Conservation (phyloP, 2,113 vertebrate genomes). For the Hirundichthys speculiger region DNA sequence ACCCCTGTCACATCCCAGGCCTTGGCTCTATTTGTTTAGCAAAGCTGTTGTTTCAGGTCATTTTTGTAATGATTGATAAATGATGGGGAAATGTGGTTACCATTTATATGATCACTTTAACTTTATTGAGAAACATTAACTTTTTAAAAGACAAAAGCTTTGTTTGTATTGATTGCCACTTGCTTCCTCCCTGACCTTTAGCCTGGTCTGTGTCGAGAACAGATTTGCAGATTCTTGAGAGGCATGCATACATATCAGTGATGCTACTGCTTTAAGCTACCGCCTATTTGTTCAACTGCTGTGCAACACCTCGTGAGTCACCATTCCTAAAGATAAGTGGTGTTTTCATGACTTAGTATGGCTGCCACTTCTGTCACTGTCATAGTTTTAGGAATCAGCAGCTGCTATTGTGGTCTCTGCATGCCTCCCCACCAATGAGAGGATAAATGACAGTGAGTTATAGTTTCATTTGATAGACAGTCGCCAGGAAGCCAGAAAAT, state of each 20-base stretch:
- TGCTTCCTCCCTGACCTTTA: background rate
- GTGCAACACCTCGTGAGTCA: conserved; percentile 58
- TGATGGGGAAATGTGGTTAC: too few relatives aligned
- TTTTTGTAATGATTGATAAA: too few relatives aligned
- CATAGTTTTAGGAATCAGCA: conserved; percentile 12
- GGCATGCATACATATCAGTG: conserved; percentile 9
- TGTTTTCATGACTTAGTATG: conserved; percentile 43
- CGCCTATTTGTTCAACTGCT: conserved; percentile 55
- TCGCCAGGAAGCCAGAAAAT: too few relatives aligned
- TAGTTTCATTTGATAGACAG: conserved; percentile 1
- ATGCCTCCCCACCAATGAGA: background rate
- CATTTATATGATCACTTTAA: too few relatives aligned
- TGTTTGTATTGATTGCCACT: background rate
- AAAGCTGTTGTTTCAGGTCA: background rate
- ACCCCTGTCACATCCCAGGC: too few relatives aligned
- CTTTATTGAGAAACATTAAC: too few relatives aligned
- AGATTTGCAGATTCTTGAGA: conserved; percentile 37
- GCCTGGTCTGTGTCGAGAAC: conserved; percentile 2
- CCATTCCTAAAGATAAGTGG: conserved; percentile 52
- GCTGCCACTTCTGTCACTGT: conserved; percentile 12
- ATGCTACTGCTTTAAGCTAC: conserved; percentile 44
- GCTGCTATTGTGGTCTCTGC: conserved; percentile 26
- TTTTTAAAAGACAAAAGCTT: too few relatives aligned
- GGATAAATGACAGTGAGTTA: conserved; percentile 10
- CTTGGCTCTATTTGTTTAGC: background rate